Conservation (phyloP, 1,140 invertebrate genomes). For the Zaprionus vittiger region DNA sequence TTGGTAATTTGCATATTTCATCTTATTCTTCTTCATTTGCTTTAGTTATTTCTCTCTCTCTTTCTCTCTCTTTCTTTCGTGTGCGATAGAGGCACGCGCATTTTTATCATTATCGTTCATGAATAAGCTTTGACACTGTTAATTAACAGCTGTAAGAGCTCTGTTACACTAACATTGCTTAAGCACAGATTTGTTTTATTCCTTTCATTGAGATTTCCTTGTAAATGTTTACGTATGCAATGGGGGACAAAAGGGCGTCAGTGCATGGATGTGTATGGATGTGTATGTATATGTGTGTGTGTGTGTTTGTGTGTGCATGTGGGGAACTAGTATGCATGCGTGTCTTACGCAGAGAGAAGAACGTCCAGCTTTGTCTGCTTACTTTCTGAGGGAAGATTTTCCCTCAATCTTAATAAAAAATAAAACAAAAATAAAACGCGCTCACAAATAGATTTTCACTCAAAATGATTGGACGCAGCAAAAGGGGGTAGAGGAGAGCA, state of each 20-base stretch:
- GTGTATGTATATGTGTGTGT: slow-evolving; percentile 1
- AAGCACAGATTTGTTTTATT: slow-evolving; percentile 26
- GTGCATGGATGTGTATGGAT: slow-evolving; percentile 1
- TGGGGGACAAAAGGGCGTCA: background rate
- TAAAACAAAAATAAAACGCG: background rate
- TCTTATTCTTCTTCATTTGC: slow-evolving; percentile 32
- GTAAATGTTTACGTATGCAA: slow-evolving; percentile 31
- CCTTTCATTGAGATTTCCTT: slow-evolving; percentile 16
- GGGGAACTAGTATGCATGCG: background rate
- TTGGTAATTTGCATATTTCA: slow-evolving; percentile 43
- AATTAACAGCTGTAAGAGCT: slow-evolving; percentile 27
- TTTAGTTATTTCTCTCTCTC: slow-evolving; percentile 16
- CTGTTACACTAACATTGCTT: slow-evolving; percentile 46
- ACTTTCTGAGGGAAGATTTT: background rate
- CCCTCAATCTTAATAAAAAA: background rate
- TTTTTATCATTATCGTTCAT: slow-evolving; percentile 33
- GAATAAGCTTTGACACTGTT: slow-evolving; percentile 26
- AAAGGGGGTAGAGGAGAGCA: background rate
- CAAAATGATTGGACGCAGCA: slow-evolving; percentile 7
- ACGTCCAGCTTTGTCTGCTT: background rate
- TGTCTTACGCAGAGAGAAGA: slow-evolving; percentile 5
- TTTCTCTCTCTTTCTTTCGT: background rate
- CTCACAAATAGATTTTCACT: slow-evolving; percentile 5
- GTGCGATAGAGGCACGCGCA: slow-evolving; percentile 46
- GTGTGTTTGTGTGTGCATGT: slow-evolving; percentile 7